Percentiles rank a stretch among this genome's conserved stretches.
Evolutionary conservation across 1,140 invertebrate species (phyloP).

Genomic region (Drosophila navojoa): DNA sequence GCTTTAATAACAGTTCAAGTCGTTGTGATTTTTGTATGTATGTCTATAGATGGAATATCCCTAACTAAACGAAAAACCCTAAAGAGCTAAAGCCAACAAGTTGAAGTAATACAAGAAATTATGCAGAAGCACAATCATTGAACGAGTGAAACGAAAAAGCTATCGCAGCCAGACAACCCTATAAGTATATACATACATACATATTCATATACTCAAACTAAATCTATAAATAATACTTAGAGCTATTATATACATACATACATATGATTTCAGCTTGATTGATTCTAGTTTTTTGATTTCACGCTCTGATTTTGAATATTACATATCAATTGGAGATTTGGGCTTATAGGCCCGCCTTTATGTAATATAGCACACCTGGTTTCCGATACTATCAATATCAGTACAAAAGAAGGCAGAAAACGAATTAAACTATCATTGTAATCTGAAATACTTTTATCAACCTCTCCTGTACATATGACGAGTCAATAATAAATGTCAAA

Average conservation of each 20-base stretch:
- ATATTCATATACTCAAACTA: not conserved
- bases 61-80: not conserved
- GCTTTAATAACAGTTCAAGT: constrained; percentile 64
- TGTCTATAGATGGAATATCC: constrained; percentile 23
- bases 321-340: constrained; percentile 66
- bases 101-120: constrained; percentile 50
- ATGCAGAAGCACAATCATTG: constrained; percentile 76
- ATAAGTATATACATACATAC: constrained; percentile 14
- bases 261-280: constrained; percentile 12
- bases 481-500: constrained; percentile 61
- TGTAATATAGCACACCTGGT: constrained; percentile 81
- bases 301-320: constrained; percentile 54
- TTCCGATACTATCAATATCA: constrained; percentile 80
- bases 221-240: not conserved
- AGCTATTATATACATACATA: not conserved
- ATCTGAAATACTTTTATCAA: constrained; percentile 36
- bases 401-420: constrained; percentile 59
- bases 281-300: constrained; percentile 1
- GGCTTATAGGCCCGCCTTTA: constrained; percentile 45
- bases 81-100: constrained; percentile 25
- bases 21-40: constrained; percentile 66
- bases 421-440: constrained; percentile 44
- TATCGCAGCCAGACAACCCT: constrained; percentile 45
- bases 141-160: constrained; percentile 60
- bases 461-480: constrained; percentile 67